Evolutionary conservation across 2,888 invertebrate genomes (phyloP).

Genomic region (Poecilus cupreus): DNA sequence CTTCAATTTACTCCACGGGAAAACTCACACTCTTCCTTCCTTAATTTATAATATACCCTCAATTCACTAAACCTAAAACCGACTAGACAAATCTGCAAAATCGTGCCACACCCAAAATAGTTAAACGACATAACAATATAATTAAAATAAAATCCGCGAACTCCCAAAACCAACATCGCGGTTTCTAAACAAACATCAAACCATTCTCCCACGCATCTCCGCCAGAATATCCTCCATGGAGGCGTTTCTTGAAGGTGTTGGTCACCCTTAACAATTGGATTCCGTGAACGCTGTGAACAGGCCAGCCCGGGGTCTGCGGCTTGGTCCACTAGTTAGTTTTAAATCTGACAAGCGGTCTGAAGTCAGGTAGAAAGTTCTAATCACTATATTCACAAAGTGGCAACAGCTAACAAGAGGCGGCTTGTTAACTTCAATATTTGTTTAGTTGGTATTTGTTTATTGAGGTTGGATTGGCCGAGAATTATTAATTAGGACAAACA

Average conservation of each 20-base stretch:
- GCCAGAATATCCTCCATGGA: background rate
- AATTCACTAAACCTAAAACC: no score
- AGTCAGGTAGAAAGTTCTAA: conserved; percentile 53
- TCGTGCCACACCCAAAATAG: no score
- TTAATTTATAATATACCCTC: no score
- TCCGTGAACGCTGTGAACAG: background rate
- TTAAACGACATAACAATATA: background rate
- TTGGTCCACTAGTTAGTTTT: conserved; percentile 40
- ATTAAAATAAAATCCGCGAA: background rate
- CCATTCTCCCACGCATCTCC: no score
- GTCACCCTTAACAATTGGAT: conserved; percentile 52
- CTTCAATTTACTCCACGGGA: no score
- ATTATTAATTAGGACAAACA: no score
- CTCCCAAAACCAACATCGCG: background rate
- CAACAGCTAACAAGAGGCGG: background rate
- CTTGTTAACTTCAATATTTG: conserved; percentile 36
- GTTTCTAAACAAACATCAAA: background rate
- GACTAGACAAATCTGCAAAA: no score
- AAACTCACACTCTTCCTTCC: no score
- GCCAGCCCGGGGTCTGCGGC: background rate
- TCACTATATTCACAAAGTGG: conserved; percentile 55
- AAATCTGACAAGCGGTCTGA: conserved; percentile 41
- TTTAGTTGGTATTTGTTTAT: background rate
- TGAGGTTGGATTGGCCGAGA: background rate
- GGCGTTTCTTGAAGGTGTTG: conserved; percentile 12